Conservation (phyloP, 2,888 invertebrate genomes). For the Lampropteryx suffumata region DNA sequence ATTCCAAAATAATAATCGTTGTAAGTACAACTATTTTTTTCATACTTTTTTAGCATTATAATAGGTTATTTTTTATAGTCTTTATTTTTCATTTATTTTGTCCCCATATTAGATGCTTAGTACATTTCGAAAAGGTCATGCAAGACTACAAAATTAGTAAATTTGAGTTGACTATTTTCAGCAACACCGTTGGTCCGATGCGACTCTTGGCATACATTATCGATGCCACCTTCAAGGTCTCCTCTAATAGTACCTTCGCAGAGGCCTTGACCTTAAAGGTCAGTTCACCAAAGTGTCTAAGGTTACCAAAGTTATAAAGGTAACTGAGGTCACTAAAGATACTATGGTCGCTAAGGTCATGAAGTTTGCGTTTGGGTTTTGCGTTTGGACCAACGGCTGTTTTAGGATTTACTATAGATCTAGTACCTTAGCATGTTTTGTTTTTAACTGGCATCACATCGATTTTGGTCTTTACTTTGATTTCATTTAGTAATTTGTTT, state of each 20-base stretch:
- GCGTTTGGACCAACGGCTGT: constrained; percentile 79
- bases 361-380: constrained; percentile 43
- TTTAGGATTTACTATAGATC: constrained; percentile 31
- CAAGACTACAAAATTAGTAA: constrained; percentile 20
- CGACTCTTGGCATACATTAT: constrained; percentile 79
- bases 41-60: too few species aligned
- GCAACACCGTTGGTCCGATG: constrained; percentile 82
- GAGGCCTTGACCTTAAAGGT: constrained; percentile 55
- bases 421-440: constrained; percentile 44
- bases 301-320: constrained; percentile 47
- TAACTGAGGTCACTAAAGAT: constrained; percentile 46
- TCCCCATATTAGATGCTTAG: too few species aligned
- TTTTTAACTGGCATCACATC: constrained; percentile 27
- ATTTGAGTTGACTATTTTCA: constrained; percentile 52
- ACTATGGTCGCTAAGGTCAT: constrained; percentile 38
- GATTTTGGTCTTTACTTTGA: constrained; percentile 6
- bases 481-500: constrained; percentile 7
- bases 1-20: too few species aligned
- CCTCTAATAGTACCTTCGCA: constrained; percentile 67
- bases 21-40: too few species aligned
- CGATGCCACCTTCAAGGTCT: constrained; percentile 78
- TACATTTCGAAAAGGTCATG: constrained; percentile 4
- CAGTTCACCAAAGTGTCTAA: constrained; percentile 46
- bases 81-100: too few species aligned
- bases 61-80: too few species aligned